Base-by-base conservation (phyloP, 2,797 vertebrate genomes). In the Mormyrus proboscirostris region DNA sequence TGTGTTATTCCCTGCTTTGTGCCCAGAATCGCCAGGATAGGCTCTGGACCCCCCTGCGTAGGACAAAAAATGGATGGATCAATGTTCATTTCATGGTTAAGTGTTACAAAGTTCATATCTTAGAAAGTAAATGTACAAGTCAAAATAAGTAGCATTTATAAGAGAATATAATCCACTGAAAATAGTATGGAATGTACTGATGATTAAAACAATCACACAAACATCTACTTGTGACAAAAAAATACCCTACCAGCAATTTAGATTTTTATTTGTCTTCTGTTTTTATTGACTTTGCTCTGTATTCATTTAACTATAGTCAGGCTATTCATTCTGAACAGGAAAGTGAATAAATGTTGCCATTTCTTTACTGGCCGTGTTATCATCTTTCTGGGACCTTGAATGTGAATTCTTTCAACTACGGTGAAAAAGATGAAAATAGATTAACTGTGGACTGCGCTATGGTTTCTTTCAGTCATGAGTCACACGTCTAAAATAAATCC, bases 401-500 rank as follows among this genome's bases (percentile, higher is more conserved):
- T 19, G 57, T n/a, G 5, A 51, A 57, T 41, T 14, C 50, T 44
- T 82, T 82, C 76, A 82, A 82, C 82, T 85, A 22, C 82, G 44
- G 53, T 33, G 29, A 57, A 25, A 19, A 38, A 33, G 50, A 57
- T 87, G 53, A 22, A 87, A 57, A 87, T 16, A 44, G 12, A 87
- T 57, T 87, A 87, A 87, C 85, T 87, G 1, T 59, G 51, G 53
- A 19, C 51, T 87, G 16, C 8, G 4, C 51, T n/a, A 33, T 44
- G 33, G 51, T 59, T 87, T 51, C 53, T 59, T 87, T 87, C 51
- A 87, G 16, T 44, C 29, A 59, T 87, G 85, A 87, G 25, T 87
- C 85, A 87, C 53, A 38, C 33, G 5, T 87, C 53, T 38, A 87
- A 87, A 87, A 87, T 87, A 87, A 86, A 57, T 87, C 22, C 53